A percentile compares a stretch with the other conserved stretches of the same genome.
phyloP scores from a whole-genome alignment of 2,113 vertebrate species.

The Dipodomys ordii region DNA sequence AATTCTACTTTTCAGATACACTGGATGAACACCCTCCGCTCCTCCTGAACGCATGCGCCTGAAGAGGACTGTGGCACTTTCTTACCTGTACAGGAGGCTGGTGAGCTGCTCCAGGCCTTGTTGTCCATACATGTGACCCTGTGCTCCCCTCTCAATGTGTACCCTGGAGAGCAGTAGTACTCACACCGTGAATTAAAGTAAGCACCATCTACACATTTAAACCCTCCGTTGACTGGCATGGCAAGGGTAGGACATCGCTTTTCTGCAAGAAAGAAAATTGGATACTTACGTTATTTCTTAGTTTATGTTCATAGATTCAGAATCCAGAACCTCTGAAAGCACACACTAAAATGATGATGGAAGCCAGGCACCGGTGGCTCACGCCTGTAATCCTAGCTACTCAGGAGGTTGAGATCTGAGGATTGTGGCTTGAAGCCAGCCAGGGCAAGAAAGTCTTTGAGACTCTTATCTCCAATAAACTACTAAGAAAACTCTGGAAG shows the following conservation, averaged over 20 bases:
- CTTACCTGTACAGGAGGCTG: conserved; percentile 94
- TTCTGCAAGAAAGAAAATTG: conserved; percentile 87
- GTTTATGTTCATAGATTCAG: background rate
- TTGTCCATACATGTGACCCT: conserved; percentile 92
- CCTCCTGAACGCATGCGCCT: background rate
- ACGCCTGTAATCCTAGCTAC: no score
- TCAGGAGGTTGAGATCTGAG: no score
- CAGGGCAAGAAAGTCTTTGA: no score
- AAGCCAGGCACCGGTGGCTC: no score
- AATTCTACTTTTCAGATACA: background rate
- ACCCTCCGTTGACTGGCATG: conserved; percentile 94
- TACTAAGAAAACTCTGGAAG: no score
- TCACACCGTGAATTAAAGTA: conserved; percentile 97
- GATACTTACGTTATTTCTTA: background rate
- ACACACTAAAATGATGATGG: background rate
- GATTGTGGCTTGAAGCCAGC: no score
- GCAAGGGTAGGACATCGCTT: conserved; percentile 92
- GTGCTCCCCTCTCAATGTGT: conserved; percentile 92
- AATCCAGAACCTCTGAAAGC: conserved; percentile 20
- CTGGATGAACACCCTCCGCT: background rate
- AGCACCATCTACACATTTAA: conserved; percentile 95
- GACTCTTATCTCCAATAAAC: no score
- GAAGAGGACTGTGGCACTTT: background rate
- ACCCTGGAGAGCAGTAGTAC: conserved; percentile 96
- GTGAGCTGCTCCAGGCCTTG: conserved; percentile 92